Evolutionary conservation across 2,888 invertebrate species (phyloP).

Genomic region (Arrhopalites spinosus): DNA sequence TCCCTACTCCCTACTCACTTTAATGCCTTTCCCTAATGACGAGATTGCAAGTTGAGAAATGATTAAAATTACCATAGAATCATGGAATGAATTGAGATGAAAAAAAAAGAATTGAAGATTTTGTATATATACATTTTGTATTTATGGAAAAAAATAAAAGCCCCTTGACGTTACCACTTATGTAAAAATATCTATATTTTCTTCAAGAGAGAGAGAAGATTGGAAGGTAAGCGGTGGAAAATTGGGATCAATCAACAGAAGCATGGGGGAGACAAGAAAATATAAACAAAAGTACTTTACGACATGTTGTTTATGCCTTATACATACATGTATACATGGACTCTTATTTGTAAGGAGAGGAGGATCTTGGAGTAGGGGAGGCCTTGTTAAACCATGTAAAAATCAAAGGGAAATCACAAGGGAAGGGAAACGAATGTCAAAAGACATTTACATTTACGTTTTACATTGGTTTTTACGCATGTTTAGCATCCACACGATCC

Average conservation of each 20-base stretch:
- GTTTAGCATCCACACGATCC: not conserved
- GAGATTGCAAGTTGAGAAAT: not conserved
- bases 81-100: not conserved
- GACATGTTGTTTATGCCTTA: too few relatives aligned
- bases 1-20: too few relatives aligned
- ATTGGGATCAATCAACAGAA: constrained; percentile 12
- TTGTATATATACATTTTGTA: too few relatives aligned
- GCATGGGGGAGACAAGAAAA: not conserved
- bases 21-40: too few relatives aligned
- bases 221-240: constrained; percentile 5
- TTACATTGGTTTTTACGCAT: not conserved
- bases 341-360: not conserved
- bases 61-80: not conserved
- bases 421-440: constrained; percentile 9
- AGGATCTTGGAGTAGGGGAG: not conserved
- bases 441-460: constrained; percentile 13
- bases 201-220: too few relatives aligned
- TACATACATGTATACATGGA: not conserved
- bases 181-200: too few relatives aligned
- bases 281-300: too few relatives aligned
- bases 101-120: not conserved
- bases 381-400: constrained; percentile 7
- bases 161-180: too few relatives aligned
- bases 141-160: too few relatives aligned
- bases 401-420: not conserved